Evolutionary conservation across 2,888 invertebrate species (phyloP).

Genomic region (Patella pellucida): DNA sequence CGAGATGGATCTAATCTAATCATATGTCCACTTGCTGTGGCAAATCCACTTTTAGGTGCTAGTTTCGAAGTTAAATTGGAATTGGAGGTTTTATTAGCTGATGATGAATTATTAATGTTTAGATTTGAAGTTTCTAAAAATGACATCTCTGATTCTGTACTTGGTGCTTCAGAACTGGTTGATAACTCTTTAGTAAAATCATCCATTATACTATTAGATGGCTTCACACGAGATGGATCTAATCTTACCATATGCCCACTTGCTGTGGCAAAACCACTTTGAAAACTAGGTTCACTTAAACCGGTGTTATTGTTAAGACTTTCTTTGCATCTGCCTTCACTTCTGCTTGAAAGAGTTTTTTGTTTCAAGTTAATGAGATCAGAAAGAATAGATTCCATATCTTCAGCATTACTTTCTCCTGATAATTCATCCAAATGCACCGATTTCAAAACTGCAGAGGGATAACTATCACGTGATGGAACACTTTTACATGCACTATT

Average conservation of each 20-base stretch:
- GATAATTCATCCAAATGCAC: no score
- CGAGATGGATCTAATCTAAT: background rate
- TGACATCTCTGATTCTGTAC: no score
- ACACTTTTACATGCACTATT: no score
- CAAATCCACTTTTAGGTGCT: background rate
- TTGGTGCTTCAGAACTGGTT: no score
- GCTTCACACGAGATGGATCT: background rate
- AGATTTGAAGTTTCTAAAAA: no score
- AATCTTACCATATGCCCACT: background rate
- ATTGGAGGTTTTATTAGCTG: no score
- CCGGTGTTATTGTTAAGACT: background rate
- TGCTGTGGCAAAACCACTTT: background rate
- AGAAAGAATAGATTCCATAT: background rate
- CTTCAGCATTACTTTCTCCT: background rate
- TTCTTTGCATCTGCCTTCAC: background rate
- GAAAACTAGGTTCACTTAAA: background rate
- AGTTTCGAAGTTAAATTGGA: no score
- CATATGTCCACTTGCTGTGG: background rate
- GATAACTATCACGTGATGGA: no score
- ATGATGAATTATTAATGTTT: no score
- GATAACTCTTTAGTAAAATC: background rate
- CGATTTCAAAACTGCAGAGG: no score
- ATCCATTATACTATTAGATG: background rate
- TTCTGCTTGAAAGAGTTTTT: background rate
- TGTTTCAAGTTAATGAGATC: background rate